Evolutionary conservation across 1,140 invertebrate genomes (phyloP), one percentile per base, ranked within the genome.

Genomic region (Pygmarrhopalites habei): DNA sequence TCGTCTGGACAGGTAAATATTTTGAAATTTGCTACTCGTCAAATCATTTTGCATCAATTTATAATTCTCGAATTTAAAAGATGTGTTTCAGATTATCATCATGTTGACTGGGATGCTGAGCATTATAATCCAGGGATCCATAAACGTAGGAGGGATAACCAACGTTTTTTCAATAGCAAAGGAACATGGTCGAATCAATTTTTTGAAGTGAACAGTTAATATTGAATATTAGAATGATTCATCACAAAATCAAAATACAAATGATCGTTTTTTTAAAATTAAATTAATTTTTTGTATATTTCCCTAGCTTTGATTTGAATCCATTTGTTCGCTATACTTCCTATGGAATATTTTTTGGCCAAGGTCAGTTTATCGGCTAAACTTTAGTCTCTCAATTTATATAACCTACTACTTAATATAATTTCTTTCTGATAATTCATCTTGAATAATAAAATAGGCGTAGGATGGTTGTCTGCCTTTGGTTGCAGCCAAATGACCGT

Each of bases 291-390:
- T n/a, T n/a, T n/a, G 17, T 39, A 17, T 39, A 49, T 61, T n/a
- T 43, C 80, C 81, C 43, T 76, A 91, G 88, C 72, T 89, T 87
- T 66, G 81, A 85, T 59, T 77, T 87, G 75, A 88, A 92, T 74
- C 84, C 87, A 17, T 89, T 86, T 2, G 77, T 86, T 3, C 80
- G 89, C n/a, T 89, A 92, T 15, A 86, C 88, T 28, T 89, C 89
- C 0, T 74, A 84, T 21, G 90, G 88, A 1, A 87, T 89, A 1
- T 78, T 87, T 58, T 71, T 92, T 47, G 89, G 90, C 10, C 89
- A 90, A 73, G 66, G n/a, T n/a, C n/a, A n/a, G n/a, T n/a, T n/a
- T n/a, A n/a, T n/a, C n/a, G n/a, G n/a, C n/a, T n/a, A n/a, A n/a
- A n/a, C n/a, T n/a, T n/a, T n/a, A n/a, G n/a, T n/a, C n/a, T n/a